A percentile compares a stretch with the other conserved stretches of the same genome.
phyloP scores from a whole-genome alignment of 2,113 vertebrate genomes.

The Solenodon paradoxus region DNA sequence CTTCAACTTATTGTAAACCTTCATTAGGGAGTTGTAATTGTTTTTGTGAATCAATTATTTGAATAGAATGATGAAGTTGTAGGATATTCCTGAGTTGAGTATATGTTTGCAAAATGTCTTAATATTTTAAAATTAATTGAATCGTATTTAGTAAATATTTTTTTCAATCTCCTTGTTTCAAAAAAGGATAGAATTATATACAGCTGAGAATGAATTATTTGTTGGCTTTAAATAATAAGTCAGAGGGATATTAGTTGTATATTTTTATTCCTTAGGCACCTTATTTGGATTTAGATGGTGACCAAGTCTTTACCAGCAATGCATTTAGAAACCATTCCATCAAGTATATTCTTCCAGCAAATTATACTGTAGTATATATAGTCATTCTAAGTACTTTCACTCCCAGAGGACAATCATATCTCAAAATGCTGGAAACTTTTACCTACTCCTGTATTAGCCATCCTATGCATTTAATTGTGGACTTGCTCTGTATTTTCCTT shows the following conservation, averaged over 20 bases:
- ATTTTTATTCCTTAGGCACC: not conserved
- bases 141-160: not conserved
- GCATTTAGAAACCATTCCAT: not conserved
- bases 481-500: not conserved
- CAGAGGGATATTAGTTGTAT: not conserved
- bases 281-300: not conserved
- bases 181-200: not conserved
- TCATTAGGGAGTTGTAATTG: not conserved
- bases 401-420: not conserved
- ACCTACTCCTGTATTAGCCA: not conserved
- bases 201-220: constrained; percentile 12
- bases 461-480: not conserved
- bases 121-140: not conserved
- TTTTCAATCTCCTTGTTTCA: not conserved
- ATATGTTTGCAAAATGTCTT: not conserved
- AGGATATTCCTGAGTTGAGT: not conserved
- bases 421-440: not conserved
- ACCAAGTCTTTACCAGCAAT: not conserved
- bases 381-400: not conserved
- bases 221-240: constrained; percentile 1
- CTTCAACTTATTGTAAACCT: not conserved
- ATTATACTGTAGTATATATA: not conserved
- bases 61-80: not conserved
- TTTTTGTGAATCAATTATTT: not conserved
- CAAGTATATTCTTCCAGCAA: not conserved